Conservation (phyloP, 1,140 invertebrate genomes). For the Bombus confusus region DNA sequence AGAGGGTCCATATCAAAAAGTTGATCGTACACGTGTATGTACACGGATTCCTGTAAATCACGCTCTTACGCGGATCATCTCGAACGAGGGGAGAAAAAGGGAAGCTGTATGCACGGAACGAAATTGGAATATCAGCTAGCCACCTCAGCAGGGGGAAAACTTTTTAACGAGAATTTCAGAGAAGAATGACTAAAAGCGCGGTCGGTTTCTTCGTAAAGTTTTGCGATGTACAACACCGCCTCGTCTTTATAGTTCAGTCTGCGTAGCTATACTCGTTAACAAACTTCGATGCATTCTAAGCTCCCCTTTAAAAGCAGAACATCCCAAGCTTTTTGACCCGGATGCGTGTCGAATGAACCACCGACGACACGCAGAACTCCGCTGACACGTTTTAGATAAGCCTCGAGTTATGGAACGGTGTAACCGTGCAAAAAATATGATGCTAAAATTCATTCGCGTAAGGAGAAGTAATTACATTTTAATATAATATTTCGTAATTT, state of each 20-base stretch:
- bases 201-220: slow-evolving; percentile 58
- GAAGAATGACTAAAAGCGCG: slow-evolving; percentile 59
- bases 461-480: background rate
- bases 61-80: slow-evolving; percentile 7
- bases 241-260: slow-evolving; percentile 49
- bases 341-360: background rate
- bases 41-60: background rate
- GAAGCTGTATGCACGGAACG: background rate
- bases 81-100: background rate
- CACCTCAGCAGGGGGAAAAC: slow-evolving; percentile 19
- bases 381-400: background rate
- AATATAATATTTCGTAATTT: background rate
- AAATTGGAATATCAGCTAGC: slow-evolving; percentile 46
- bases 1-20: background rate
- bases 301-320: slow-evolving; percentile 27
- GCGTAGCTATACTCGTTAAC: slow-evolving; percentile 62
- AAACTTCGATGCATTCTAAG: slow-evolving; percentile 48
- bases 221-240: slow-evolving; percentile 33
- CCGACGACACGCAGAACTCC: no score
- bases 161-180: slow-evolving; percentile 67
- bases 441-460: no score
- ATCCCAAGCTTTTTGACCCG: background rate
- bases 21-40: background rate
- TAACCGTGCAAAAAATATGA: no score
- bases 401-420: no score